phyloP scores from a whole-genome alignment of 2,888 invertebrate genomes.

The Siphonodentalium dalli region DNA sequence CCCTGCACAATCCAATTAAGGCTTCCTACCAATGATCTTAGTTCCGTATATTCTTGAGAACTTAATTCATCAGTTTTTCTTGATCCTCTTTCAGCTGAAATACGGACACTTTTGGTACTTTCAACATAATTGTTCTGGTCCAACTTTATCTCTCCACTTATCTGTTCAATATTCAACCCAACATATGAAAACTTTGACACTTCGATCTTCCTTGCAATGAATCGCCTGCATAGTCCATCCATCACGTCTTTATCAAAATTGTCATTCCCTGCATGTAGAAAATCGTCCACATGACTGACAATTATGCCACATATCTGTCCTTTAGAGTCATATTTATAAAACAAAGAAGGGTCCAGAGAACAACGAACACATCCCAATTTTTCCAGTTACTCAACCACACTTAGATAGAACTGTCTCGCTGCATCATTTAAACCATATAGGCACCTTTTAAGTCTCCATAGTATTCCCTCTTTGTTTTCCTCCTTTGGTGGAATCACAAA shows the following conservation, averaged over 20 bases:
- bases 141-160: too few species aligned
- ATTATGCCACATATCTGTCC: constrained; percentile 21
- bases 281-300: constrained; percentile 35
- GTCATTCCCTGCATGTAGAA: constrained; percentile 32
- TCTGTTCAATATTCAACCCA: too few species aligned
- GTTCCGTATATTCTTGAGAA: too few species aligned
- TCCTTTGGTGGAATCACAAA: constrained; percentile 28
- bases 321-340: constrained; percentile 15
- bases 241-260: constrained; percentile 17
- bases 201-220: too few species aligned
- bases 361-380: constrained; percentile 26
- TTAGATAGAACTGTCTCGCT: constrained; percentile 31
- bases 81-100: too few species aligned
- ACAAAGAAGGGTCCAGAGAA: constrained; percentile 32
- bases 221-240: too few species aligned
- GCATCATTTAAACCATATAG: constrained; percentile 34
- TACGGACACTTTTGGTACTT: too few species aligned
- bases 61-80: too few species aligned
- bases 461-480: neutral
- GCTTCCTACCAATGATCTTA: too few species aligned
- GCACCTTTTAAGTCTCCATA: constrained; percentile 33
- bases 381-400: constrained; percentile 25
- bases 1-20: too few species aligned
- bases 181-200: too few species aligned
- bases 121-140: too few species aligned